Evolutionary conservation across 2,797 vertebrate species (phyloP).

Genomic region (Pangasius mekongensis): DNA sequence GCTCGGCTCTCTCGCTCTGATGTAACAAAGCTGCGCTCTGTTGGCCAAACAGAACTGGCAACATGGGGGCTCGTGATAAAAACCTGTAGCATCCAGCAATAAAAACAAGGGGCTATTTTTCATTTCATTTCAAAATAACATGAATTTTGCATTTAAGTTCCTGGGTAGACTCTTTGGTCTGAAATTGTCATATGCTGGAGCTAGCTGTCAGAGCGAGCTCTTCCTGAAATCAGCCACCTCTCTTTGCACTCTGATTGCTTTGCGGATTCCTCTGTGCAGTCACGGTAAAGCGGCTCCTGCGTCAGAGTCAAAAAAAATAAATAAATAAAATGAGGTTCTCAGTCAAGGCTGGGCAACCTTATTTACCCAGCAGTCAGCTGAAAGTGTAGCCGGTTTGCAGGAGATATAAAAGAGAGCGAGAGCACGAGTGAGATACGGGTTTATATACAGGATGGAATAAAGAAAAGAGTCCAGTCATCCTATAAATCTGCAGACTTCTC

Average conservation of each 20-base stretch:
- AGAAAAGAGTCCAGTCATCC: conserved; percentile 42
- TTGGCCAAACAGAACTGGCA: conserved; percentile 39
- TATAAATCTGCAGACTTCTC: conserved; percentile 50
- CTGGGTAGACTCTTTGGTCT: not conserved
- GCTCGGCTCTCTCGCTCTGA: conserved; percentile 21
- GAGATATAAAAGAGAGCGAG: conserved; percentile 36
- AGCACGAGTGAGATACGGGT: not conserved
- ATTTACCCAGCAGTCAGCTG: conserved; percentile 57
- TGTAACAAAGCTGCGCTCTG: conserved; percentile 37
- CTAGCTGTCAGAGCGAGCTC: conserved; percentile 27
- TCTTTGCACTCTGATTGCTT: conserved; percentile 40
- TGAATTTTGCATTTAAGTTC: conserved; percentile 10
- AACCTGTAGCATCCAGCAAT: conserved; percentile 27
- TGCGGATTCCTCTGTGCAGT: conserved; percentile 35
- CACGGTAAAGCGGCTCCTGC: conserved; percentile 36
- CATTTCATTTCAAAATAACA: conserved; percentile 31
- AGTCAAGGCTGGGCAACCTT: conserved; percentile 36
- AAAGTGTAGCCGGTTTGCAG: conserved; percentile 26
- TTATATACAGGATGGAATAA: conserved; percentile 28
- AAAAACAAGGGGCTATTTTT: not conserved
- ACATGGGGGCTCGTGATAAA: conserved; percentile 14
- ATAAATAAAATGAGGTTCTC: conserved; percentile 42
- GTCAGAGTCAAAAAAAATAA: not conserved
- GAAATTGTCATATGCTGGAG: conserved; percentile 18
- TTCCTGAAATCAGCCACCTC: conserved; percentile 40